These are phyloP conservation scores for Dendrolimus punctatus DNA, from an alignment of 1,140 invertebrate species.

Conservation along the genomic window DNA sequence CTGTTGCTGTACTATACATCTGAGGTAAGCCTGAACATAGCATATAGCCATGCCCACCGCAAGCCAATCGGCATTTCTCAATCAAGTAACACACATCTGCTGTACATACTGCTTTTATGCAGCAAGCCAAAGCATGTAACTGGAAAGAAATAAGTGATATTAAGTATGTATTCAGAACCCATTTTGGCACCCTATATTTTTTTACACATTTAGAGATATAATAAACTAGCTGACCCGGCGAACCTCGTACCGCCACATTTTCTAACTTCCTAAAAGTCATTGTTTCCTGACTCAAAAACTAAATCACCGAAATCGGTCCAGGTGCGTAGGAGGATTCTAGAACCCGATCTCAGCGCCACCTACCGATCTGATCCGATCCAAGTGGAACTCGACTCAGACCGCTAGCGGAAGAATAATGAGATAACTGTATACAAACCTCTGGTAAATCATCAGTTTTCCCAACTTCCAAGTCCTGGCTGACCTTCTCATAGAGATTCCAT, in stretches of 20 bases:
- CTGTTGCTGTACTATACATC: constrained; percentile 85
- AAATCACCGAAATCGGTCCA: too few species aligned
- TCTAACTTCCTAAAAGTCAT: too few species aligned
- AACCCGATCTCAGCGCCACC: too few species aligned
- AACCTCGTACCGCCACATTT: too few species aligned
- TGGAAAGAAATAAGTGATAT: constrained; percentile 39
- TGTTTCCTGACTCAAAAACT: too few species aligned
- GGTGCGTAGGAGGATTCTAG: too few species aligned
- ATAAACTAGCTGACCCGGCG: too few species aligned
- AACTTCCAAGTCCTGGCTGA: constrained; percentile 80
- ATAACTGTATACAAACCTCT: constrained; percentile 73
- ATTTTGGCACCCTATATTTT: too few species aligned
- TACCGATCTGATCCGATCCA: neutral
- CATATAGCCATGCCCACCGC: constrained; percentile 96
- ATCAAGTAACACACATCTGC: constrained; percentile 79
- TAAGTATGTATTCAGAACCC: neutral
- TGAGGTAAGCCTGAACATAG: constrained; percentile 87
- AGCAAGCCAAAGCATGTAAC: constrained; percentile 92
- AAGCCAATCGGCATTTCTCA: constrained; percentile 86
- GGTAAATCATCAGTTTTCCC: constrained; percentile 84
- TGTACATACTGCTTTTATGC: constrained; percentile 89
- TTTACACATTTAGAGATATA: too few species aligned
- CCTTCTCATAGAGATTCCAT: constrained; percentile 84
- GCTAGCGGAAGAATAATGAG: too few species aligned
- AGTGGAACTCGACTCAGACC: neutral